phyloP scores from a whole-genome alignment of 2,888 invertebrate genomes.

The Brachyptera putata region DNA sequence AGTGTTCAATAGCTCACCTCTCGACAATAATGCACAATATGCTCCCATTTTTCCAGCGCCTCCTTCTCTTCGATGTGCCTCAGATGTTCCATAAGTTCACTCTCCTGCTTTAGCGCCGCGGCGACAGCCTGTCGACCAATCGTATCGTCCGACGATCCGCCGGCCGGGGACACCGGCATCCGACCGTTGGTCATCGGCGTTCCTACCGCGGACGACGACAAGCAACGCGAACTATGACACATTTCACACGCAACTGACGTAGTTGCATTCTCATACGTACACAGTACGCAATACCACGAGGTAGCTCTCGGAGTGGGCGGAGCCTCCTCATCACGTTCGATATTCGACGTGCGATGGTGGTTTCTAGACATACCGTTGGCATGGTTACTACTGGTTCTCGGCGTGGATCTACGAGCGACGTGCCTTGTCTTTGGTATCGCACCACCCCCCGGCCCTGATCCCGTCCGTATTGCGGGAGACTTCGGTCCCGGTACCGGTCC shows the following conservation, averaged over 20 bases:
- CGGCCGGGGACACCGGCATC: conserved; percentile 23
- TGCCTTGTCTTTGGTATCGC: conserved; percentile 34
- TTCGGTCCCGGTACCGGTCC: not conserved
- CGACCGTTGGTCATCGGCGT: conserved; percentile 27
- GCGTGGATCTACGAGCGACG: not conserved
- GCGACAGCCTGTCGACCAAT: conserved; percentile 35
- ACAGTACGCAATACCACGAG: conserved; percentile 74
- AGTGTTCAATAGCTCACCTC: too few species aligned
- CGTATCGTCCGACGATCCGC: conserved; percentile 15
- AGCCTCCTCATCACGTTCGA: not conserved
- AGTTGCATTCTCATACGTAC: conserved; percentile 72
- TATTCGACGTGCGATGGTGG: conserved; percentile 6
- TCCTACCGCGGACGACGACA: conserved; percentile 37
- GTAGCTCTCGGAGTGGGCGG: conserved; percentile 32
- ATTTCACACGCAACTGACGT: conserved; percentile 62
- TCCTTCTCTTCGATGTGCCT: conserved; percentile 80
- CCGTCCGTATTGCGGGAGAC: too few species aligned
- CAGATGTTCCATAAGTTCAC: conserved; percentile 77
- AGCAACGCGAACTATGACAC: conserved; percentile 61
- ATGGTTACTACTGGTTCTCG: not conserved
- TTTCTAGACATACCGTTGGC: not conserved
- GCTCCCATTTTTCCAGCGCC: conserved; percentile 85
- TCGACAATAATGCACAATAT: conserved; percentile 84
- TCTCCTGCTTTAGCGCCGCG: conserved; percentile 58
- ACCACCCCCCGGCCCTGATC: conserved; percentile 25